These are phyloP conservation scores for Onthophagus taurus DNA, from an alignment of 1,140 invertebrate species.

Conservation along the genomic window DNA sequence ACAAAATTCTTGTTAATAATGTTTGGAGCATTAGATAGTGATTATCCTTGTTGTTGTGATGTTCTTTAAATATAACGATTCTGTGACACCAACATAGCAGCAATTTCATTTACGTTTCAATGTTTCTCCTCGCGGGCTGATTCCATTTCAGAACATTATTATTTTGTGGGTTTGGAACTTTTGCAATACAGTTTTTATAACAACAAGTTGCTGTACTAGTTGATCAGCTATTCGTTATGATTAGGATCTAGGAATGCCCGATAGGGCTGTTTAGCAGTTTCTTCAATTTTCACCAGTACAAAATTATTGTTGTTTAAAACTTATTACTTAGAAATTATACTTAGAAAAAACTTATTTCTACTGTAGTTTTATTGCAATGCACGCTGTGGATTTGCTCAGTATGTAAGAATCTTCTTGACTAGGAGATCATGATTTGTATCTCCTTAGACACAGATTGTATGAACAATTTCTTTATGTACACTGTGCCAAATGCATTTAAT, in stretches of 20 bases:
- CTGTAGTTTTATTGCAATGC: too few species aligned
- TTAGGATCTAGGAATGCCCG: constrained; percentile 1
- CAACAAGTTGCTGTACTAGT: not conserved
- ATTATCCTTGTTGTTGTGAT: not conserved
- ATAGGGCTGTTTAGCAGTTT: too few species aligned
- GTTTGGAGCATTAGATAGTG: not conserved
- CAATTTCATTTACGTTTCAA: not conserved
- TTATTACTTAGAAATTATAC: not conserved
- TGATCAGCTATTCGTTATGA: not conserved
- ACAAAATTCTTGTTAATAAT: too few species aligned
- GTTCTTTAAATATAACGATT: not conserved
- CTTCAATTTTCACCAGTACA: not conserved
- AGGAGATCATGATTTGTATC: too few species aligned
- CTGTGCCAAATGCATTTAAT: too few species aligned
- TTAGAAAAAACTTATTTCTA: too few species aligned
- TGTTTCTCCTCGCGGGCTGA: constrained; percentile 1
- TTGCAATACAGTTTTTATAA: too few species aligned
- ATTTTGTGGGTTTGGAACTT: not conserved
- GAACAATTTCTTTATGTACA: too few species aligned
- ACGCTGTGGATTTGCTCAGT: too few species aligned
- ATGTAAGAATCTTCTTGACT: too few species aligned
- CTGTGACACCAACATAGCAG: not conserved
- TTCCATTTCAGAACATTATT: not conserved
- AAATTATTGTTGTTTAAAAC: not conserved
- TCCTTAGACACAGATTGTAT: too few species aligned